Evolutionary conservation across 2,113 vertebrate genomes (phyloP), one percentile per base, ranked within the genome.

Genomic region (Pseudopipra pipra): DNA sequence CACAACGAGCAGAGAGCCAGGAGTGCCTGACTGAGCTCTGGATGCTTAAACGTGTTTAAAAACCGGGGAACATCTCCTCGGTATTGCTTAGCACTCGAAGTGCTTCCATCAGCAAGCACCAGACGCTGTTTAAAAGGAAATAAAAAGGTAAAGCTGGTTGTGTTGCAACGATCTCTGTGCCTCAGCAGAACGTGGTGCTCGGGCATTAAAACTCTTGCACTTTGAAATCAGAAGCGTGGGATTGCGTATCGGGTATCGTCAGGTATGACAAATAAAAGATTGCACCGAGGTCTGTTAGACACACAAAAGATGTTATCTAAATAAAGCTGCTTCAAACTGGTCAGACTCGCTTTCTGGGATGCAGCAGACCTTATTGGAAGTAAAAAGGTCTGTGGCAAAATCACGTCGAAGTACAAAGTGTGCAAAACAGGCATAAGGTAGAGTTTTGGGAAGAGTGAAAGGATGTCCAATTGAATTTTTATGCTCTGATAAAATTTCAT

Each of bases 251-350:
- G 44, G 21, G 74, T 82, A 68, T 66, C 12, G 2, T 71, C 61
- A 56, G 15, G 67, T 46, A 54, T 87, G 90, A 90, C 72, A 93
- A 92, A 85, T 85, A 61, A 84, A 90, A 62, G 91, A 89, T 95
- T 94, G 24, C 74, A 58, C 87, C 71, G 67, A 37, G 82, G 51
- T 92, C 84, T 63, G 62, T 93, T 76, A 93, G 62, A 47, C 61
- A 7, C 82, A 65, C 30, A 28, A 31, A 92, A 93, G 93, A 97
- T 97, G 81, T 93, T 96, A 96, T 97, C 96, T 90, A 67, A 87
- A 89, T 63, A 86, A 93, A 93, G 78, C 81, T 89, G 19, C 71
- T 49, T 72, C 37, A 77, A 97, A 96, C 96, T 95, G 88, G 95
- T 96, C 46, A 3, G 84, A 91, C 97, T 94, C 58, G 97, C 88